These are phyloP conservation scores for Gymnobelideus leadbeateri DNA, from an alignment of 2,113 vertebrate genomes.

Conservation along the genomic window DNA sequence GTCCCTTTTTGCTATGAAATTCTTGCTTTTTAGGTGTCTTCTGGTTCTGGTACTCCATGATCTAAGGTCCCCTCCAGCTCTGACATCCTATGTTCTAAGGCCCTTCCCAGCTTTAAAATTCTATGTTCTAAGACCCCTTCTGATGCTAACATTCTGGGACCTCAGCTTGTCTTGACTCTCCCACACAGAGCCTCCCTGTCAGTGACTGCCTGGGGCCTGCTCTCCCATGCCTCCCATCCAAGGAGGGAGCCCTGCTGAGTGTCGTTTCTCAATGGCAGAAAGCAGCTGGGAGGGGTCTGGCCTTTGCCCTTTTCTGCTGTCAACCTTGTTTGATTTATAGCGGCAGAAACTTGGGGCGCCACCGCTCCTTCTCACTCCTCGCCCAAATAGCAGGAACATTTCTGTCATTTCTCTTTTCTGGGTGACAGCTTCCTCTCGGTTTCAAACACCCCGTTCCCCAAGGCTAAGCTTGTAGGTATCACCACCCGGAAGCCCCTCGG, in stretches of 20 bases:
- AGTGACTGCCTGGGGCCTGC: background rate
- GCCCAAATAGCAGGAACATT: constrained; percentile 57
- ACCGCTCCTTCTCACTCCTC: constrained; percentile 1
- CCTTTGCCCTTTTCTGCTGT: constrained; percentile 18
- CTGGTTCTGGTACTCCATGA: background rate
- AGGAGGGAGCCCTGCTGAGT: background rate
- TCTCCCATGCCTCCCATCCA: constrained; percentile 40
- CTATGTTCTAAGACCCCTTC: background rate
- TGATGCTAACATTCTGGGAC: background rate
- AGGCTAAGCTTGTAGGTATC: constrained; percentile 23
- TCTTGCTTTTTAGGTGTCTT: background rate
- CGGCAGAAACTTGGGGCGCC: constrained; percentile 70
- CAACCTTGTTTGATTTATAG: constrained; percentile 67
- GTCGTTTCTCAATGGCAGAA: background rate
- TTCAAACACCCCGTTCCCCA: background rate
- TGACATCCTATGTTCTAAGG: background rate
- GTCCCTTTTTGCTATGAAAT: background rate
- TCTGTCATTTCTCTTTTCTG: constrained; percentile 69
- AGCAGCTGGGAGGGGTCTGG: constrained; percentile 20
- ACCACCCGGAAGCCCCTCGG: background rate
- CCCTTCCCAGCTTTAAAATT: background rate
- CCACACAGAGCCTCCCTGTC: background rate
- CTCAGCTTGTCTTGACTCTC: background rate
- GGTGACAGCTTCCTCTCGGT: constrained; percentile 66
- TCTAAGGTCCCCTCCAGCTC: background rate